These are phyloP conservation scores for Mesorhabditis spiculigera DNA, from an alignment of 2,888 invertebrate species.

Conservation along the genomic window DNA sequence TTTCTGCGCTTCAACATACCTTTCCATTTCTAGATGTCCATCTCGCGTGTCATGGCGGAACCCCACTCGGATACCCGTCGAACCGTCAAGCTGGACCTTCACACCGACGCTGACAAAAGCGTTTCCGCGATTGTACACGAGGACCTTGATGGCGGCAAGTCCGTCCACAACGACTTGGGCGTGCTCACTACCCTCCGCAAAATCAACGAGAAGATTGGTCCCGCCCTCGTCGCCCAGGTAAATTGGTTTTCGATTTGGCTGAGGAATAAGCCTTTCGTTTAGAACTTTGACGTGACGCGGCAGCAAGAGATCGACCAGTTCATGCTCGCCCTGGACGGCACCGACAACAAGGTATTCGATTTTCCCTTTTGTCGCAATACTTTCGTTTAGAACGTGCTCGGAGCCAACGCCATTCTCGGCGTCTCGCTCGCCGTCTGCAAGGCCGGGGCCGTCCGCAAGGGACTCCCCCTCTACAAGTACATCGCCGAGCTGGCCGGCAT, in stretches of 20 bases:
- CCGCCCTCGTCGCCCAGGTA: conserved; percentile 63
- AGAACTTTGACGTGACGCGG: conserved; percentile 76
- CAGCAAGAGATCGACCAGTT: conserved; percentile 81
- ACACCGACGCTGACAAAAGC: conserved; percentile 77
- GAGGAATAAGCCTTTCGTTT: neutral
- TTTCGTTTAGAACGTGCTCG: conserved; percentile 22
- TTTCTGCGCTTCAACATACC: no score
- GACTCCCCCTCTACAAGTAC: conserved; percentile 69
- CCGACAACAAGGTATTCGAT: conserved; percentile 77
- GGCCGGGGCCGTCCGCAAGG: conserved; percentile 91
- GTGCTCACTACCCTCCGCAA: conserved; percentile 82
- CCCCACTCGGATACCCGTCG: no score
- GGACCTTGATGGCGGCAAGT: conserved; percentile 84
- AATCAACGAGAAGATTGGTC: conserved; percentile 72
- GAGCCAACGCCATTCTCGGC: conserved; percentile 65
- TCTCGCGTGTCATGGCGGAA: no score
- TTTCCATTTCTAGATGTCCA: conserved; percentile 70
- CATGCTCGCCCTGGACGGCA: conserved; percentile 85
- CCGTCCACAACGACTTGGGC: conserved; percentile 81
- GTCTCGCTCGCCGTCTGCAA: conserved; percentile 93
- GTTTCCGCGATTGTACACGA: no score
- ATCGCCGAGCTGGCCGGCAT: conserved; percentile 93
- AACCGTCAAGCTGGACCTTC: conserved; percentile 87
- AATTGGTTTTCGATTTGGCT: neutral
- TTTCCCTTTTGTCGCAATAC: neutral